Evolutionary conservation across 2,113 vertebrate species (phyloP), one percentile per base, ranked within the genome.

Genomic region (Circaetus gallicus): DNA sequence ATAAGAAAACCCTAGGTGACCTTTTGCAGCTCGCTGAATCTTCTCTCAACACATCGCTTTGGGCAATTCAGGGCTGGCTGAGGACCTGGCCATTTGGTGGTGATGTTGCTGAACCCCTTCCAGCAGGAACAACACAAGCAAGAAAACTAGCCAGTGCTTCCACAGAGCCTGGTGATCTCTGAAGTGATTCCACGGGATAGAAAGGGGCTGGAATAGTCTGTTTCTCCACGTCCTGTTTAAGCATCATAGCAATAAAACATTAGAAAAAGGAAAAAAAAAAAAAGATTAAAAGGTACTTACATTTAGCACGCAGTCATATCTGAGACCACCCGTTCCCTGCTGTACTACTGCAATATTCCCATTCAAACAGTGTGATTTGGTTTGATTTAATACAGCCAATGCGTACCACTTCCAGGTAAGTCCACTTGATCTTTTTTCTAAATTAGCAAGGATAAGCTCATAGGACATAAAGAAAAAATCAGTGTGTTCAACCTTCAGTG

Each of bases 211-310:
- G 16, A 66, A 49, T 31, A n/a, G 4, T 4, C 0, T 5, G 3
- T 76, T 63, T 90, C 17, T 74, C 40, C 31, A 82, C 52, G 47
- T 47, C 38, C 13, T 59, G 6, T 34, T 90, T 45, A 89, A 66
- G 32, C 15, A 81, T 53, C 29, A 14, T 13, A 67, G 7, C 11
- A 66, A 66, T 34, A 86, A 80, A 70, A 59, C 0, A 4, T 16
- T 47, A 9, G 5, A 10, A 32, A 78, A 70, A 24, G 6, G 0
- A 0, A 2, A 1, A 5, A 17, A 24, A 28, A 4, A 16, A 26
- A 26, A 38, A 47, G 1, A 61, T 43, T 3, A 52, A 77, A 47
- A 73, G 7, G 2, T 31, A 53, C 12, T 65, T 72, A 21, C 6
- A 40, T 43, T 38, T 81, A 89, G 9, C 9, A 47, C 28, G 21